These are phyloP conservation scores for Discoglossus pictus DNA, from an alignment of 2,797 vertebrate genomes.

Conservation along the genomic window DNA sequence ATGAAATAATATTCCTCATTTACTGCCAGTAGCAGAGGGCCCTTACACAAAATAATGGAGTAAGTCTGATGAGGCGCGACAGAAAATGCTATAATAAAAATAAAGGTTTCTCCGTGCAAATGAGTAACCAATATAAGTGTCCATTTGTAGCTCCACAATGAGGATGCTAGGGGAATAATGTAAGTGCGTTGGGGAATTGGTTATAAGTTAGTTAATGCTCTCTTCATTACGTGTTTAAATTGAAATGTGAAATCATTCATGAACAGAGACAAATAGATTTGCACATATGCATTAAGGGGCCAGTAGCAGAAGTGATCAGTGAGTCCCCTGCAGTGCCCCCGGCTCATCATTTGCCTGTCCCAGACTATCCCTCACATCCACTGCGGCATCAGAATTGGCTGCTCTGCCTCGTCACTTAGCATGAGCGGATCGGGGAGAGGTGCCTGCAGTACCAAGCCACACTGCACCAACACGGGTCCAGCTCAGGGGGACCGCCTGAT, in stretches of 20 bases:
- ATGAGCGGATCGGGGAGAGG: conserved; percentile 13
- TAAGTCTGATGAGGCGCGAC: too few species aligned
- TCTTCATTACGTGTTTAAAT: conserved; percentile 3
- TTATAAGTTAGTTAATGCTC: not conserved
- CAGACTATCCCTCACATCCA: conserved; percentile 26
- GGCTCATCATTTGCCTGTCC: conserved; percentile 2
- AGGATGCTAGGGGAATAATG: conserved; percentile 43
- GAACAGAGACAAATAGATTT: conserved; percentile 1
- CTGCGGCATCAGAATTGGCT: conserved; percentile 23
- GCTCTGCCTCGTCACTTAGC: conserved; percentile 19
- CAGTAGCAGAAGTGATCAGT: conserved; percentile 9
- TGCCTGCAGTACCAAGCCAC: not conserved
- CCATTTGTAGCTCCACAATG: conserved; percentile 32
- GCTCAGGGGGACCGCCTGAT: too few species aligned
- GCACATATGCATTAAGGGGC: not conserved
- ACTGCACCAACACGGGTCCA: not conserved
- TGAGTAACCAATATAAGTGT: too few species aligned
- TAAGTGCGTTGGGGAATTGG: not conserved
- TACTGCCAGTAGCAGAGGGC: too few species aligned
- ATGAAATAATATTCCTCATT: too few species aligned
- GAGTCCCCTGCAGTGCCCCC: conserved; percentile 9
- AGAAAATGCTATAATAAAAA: too few species aligned
- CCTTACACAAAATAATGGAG: too few species aligned
- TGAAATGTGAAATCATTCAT: conserved; percentile 8
- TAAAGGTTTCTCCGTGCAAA: too few species aligned